phyloP scores from a whole-genome alignment of 2,888 invertebrate species.

The Mesochorus sp. region DNA sequence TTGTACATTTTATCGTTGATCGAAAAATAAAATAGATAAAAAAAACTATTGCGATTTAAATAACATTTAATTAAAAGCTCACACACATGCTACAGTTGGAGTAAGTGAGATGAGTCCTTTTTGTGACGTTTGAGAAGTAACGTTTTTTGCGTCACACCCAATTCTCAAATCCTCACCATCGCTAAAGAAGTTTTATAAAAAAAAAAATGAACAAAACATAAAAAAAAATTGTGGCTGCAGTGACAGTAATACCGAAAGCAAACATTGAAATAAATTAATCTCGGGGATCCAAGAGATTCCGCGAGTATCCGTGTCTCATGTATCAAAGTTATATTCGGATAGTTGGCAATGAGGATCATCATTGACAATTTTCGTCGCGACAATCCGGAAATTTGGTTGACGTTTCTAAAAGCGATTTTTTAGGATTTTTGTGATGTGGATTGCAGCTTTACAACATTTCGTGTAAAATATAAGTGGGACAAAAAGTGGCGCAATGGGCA shows the following conservation, averaged over 20 bases:
- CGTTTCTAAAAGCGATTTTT: slow-evolving; percentile 24
- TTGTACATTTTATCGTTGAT: too few species aligned
- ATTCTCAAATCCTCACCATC: too few species aligned
- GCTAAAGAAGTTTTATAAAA: too few species aligned
- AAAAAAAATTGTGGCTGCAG: too few species aligned
- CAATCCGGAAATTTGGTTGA: slow-evolving; percentile 45
- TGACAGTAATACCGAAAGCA: background rate
- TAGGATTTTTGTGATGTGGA: slow-evolving; percentile 17
- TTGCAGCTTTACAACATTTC: background rate
- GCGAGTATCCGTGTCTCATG: background rate
- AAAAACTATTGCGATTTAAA: too few species aligned
- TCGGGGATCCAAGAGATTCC: background rate
- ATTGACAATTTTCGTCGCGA: slow-evolving; percentile 4
- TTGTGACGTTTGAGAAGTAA: too few species aligned
- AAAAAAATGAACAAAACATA: too few species aligned
- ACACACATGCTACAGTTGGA: too few species aligned
- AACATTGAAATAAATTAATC: slow-evolving; percentile 24
- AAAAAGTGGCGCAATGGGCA: background rate
- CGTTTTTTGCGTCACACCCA: too few species aligned
- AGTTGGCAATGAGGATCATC: slow-evolving; percentile 35
- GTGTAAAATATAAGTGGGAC: background rate
- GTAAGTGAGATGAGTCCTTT: too few species aligned
- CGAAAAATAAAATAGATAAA: too few species aligned
- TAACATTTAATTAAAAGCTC: too few species aligned
- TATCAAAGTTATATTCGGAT: slow-evolving; percentile 45